Evolutionary conservation across 2,888 invertebrate genomes (phyloP).

Genomic region (Petrolisthes cinctipes): DNA sequence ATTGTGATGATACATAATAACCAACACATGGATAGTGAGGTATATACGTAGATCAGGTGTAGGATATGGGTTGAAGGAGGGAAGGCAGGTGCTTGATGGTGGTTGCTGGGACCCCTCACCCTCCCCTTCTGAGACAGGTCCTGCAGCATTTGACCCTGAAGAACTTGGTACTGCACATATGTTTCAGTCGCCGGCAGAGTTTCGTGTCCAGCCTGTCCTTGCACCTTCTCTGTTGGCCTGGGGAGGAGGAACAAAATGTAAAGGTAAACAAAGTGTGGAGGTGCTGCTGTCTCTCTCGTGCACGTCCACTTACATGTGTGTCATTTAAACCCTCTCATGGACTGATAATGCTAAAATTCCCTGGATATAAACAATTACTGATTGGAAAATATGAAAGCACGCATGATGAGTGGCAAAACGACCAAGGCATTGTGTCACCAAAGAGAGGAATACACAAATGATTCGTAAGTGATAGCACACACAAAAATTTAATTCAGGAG

Average conservation of each 20-base stretch:
- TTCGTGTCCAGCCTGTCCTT: constrained; percentile 67
- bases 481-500: too few species aligned
- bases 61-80: neutral
- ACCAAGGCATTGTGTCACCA: neutral
- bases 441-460: too few species aligned
- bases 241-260: constrained; percentile 11
- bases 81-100: neutral
- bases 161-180: constrained; percentile 68
- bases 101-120: neutral
- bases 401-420: neutral
- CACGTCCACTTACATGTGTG: constrained; percentile 15
- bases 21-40: neutral
- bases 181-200: constrained; percentile 67
- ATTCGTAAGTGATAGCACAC: too few species aligned
- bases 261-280: neutral
- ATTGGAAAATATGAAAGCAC: neutral
- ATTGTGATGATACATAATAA: neutral
- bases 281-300: neutral
- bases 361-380: neutral
- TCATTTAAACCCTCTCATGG: neutral
- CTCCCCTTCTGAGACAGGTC: constrained; percentile 65
- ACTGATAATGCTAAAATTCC: neutral
- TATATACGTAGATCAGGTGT: neutral
- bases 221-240: constrained; percentile 66
- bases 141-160: constrained; percentile 68